These are phyloP conservation scores for Agonum fuliginosum DNA, from an alignment of 2,888 invertebrate species.

Conservation along the genomic window DNA sequence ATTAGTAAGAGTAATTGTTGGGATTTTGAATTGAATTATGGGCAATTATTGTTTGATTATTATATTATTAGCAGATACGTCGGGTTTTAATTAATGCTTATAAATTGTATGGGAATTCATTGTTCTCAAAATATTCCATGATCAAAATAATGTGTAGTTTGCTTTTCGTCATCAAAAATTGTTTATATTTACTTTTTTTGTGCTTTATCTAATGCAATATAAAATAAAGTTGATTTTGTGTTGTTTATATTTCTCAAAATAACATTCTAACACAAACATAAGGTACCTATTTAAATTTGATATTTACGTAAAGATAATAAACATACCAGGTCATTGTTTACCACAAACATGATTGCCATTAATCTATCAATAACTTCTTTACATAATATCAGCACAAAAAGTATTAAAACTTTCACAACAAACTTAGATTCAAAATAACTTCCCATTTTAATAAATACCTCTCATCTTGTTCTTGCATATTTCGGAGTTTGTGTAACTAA, in stretches of 20 bases:
- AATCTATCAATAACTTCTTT: too few species aligned
- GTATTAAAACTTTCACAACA: too few species aligned
- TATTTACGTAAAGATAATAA: not conserved
- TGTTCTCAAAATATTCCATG: not conserved
- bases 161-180: not conserved
- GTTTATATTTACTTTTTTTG: not conserved
- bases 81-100: slow-evolving; percentile 11
- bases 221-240: slow-evolving; percentile 9
- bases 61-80: not conserved
- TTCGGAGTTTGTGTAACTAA: too few species aligned
- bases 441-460: too few species aligned
- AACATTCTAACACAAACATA: slow-evolving; percentile 2
- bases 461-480: too few species aligned
- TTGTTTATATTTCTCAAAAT: not conserved
- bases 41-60: slow-evolving; percentile 23
- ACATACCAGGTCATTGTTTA: not conserved
- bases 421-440: too few species aligned
- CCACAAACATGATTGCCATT: slow-evolving; percentile 1
- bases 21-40: slow-evolving; percentile 12
- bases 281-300: slow-evolving; percentile 9
- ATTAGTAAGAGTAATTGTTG: slow-evolving; percentile 13
- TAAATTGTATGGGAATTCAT: slow-evolving; percentile 20
- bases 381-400: too few species aligned
- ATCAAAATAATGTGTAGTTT: too few species aligned
- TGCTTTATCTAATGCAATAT: not conserved